Conservation (phyloP, 2,797 vertebrate genomes). For the Paramormyrops hopkinsi region DNA sequence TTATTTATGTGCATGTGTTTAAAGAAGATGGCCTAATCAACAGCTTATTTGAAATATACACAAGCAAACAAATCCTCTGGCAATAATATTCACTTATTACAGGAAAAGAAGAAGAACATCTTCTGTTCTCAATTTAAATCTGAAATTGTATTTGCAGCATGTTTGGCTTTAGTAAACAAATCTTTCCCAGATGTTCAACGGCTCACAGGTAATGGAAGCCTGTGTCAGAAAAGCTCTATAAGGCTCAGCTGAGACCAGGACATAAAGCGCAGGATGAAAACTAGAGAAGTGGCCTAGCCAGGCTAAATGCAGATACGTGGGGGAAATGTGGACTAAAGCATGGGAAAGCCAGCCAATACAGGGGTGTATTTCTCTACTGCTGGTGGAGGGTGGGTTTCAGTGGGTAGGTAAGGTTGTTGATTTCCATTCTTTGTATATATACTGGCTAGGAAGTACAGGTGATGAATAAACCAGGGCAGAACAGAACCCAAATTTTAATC, state of each 20-base stretch:
- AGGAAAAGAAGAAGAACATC: background rate
- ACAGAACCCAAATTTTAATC: background rate
- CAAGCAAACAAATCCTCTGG: background rate
- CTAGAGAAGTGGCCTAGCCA: background rate
- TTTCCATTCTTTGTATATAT: background rate
- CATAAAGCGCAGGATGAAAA: background rate
- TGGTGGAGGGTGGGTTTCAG: background rate
- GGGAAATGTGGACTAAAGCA: background rate
- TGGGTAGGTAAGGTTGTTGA: background rate
- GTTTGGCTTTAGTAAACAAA: background rate
- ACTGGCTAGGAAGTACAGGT: background rate
- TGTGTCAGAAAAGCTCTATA: background rate
- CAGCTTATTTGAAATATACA: background rate
- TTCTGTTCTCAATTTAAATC: conserved; percentile 3
- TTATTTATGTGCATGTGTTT: conserved; percentile 7
- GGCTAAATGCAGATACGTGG: background rate
- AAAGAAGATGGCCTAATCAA: background rate
- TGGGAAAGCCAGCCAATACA: background rate
- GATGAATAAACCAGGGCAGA: background rate
- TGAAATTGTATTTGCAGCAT: background rate
- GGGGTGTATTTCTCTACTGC: background rate
- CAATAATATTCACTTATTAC: background rate
- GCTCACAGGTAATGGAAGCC: background rate
- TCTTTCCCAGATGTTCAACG: background rate
- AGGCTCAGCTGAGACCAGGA: background rate